Conservation (phyloP, 2,797 vertebrate species). For the Pangasius mekongensis region DNA sequence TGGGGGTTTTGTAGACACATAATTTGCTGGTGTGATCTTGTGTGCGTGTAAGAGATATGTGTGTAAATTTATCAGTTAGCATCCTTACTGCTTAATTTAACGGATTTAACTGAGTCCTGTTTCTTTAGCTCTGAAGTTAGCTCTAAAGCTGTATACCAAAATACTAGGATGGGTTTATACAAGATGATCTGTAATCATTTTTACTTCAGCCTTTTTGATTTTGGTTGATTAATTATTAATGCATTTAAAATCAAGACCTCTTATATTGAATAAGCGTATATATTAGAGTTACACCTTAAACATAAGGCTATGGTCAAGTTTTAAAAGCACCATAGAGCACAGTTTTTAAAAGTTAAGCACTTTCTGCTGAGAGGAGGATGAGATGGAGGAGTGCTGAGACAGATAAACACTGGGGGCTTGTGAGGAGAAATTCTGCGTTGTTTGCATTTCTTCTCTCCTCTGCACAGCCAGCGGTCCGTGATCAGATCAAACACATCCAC, state of each 20-base stretch:
- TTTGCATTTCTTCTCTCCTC: constrained; percentile 18
- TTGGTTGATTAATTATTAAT: background rate
- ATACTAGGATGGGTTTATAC: background rate
- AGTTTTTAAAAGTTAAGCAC: background rate
- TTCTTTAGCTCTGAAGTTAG: background rate
- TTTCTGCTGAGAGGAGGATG: constrained; percentile 19
- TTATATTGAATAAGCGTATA: background rate
- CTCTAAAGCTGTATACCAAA: background rate
- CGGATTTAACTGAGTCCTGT: background rate
- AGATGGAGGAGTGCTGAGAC: constrained; percentile 30
- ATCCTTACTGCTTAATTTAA: background rate
- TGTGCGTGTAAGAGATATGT: background rate
- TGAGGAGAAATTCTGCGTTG: background rate
- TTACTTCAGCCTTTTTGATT: background rate
- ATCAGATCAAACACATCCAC: constrained; percentile 22
- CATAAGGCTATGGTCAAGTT: background rate
- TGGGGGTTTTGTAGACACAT: constrained; percentile 2
- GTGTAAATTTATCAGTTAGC: background rate
- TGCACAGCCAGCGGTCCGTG: background rate
- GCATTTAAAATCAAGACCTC: background rate
- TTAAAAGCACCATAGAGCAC: background rate
- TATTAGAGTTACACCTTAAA: background rate
- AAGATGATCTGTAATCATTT: background rate
- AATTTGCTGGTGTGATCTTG: background rate
- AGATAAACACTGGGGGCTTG: constrained; percentile 18